Base-by-base conservation (phyloP, 2,888 invertebrate species). In the Therioaphis trifolii region DNA sequence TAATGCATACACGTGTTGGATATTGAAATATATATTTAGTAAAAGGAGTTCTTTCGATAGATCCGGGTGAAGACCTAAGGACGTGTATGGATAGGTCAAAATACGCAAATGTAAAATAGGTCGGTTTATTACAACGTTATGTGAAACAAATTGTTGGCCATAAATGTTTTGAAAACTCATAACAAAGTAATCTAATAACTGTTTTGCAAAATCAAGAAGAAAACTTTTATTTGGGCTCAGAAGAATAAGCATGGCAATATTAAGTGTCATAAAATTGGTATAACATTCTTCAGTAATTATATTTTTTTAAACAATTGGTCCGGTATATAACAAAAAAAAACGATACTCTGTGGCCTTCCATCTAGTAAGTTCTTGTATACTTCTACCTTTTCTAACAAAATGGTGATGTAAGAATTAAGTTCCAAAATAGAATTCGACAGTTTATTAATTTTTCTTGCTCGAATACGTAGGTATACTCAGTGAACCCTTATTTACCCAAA, bases 251-350 rank as follows among this genome's bases (percentile, higher is more conserved):
- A 68, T 68, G 3, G 43, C 21, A 40, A 68, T 21, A 68, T 68
- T 68, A 12, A 68, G 21, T 21, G 69, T 14, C 40, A 69, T 69
- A 69, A 69, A 69, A 43, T 69, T 69, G 21, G 40, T 43, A 21
- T 69, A 69, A 69, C 69, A 69, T 21, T 3, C 43, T 43, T 40
- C 40, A 40, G 29, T 29, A 18, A 63, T 63, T 15, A 63, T 63
- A 29, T 63, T 63, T 63, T 63, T 63, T 7, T 27, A 68, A 18
- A 68, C 14, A 21, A 69, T 12, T 55, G 55, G 15, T 11, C 55
- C 55, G 15, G 55, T 11, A 55, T 55, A 55, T n/a, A 55, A 21
- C 55, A 55, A 55, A 66, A 66, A 66, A 24, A 58, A 66, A 1
- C 66, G 5, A 29, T n/a, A 18, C 35, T 66, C 46, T 4, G 46